Base-by-base conservation (phyloP, 1,140 invertebrate species). In the Druon quercuslanigerum region DNA sequence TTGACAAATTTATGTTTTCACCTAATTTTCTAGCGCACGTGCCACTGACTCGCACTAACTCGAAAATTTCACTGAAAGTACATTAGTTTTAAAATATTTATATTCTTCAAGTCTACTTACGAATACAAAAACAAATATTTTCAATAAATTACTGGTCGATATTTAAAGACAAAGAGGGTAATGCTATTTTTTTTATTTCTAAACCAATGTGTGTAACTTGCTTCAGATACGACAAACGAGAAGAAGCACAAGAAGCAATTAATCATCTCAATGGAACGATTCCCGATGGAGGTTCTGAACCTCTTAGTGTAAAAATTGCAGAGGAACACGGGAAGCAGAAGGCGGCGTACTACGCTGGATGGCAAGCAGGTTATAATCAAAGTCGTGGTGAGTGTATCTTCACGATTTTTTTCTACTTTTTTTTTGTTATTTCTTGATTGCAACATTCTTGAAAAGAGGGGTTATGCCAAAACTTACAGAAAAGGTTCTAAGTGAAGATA, bases 241-340 rank as follows among this genome's bases (percentile, higher is more conserved):
- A 96, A 89, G 95, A 98, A 87, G 97, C 98, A 0, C 96, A 97
- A 85, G 94, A 95, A 76, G 97, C 98, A 20, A 98, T 98, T 81
- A 93, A 94, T 17, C 93, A 94, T 51, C 90, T 99, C 73, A 96
- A 98, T 89, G 97, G 97, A 56, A 95, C 95, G 77, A 94, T 96
- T 82, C 95, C 96, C 33, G 95, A 96, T 79, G 97, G 96, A 79
- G 95, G 95, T 57, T 95, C 94, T 51, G 95, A 97, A 85, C 95
- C 96, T 12, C 91, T 99, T 12, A 94, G 94, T 76, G 96, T 99
- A 16, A 96, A 96, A 92, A 93, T 98, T 83, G 98, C 97, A 0
- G 97, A 98, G 88, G 97, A 98, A 88, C 97, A 98, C 87, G 96
- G 96, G 14, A 97, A 98, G 88, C 95, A 96, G 87, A 97, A 97